These are phyloP conservation scores for Stegostoma tigrinum DNA, from an alignment of 2,113 vertebrate species.

Conservation along the genomic window DNA sequence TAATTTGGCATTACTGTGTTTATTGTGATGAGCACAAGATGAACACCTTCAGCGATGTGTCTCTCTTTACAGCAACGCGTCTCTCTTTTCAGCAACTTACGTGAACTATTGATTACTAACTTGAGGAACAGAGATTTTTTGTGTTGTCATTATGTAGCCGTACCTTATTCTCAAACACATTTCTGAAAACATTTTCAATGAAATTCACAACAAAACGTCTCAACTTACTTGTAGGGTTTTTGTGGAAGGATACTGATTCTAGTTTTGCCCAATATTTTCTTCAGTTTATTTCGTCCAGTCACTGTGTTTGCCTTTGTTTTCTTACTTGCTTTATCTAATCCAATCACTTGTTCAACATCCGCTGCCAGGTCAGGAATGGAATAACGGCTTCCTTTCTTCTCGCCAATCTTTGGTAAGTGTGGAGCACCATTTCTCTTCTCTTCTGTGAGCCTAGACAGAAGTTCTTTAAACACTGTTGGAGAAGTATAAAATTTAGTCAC, in stretches of 20 bases:
- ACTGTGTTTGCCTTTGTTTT: constrained; percentile 91
- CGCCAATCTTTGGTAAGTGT: constrained; percentile 93
- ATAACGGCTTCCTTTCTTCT: constrained; percentile 92
- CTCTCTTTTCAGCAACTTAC: too few relatives aligned
- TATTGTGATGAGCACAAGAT: too few relatives aligned
- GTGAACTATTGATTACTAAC: background rate
- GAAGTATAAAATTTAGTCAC: background rate
- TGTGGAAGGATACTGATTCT: constrained; percentile 96
- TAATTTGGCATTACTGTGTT: too few relatives aligned
- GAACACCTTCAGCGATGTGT: too few relatives aligned
- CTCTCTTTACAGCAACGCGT: too few relatives aligned
- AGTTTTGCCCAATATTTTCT: constrained; percentile 98
- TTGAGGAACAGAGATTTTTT: background rate
- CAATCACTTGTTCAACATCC: constrained; percentile 93
- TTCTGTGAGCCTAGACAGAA: constrained; percentile 80
- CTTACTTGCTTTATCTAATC: constrained; percentile 90
- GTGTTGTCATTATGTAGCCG: background rate
- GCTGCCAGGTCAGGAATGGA: constrained; percentile 95
- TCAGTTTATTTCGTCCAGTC: constrained; percentile 90
- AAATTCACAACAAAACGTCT: background rate
- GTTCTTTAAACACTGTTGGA: constrained; percentile 86
- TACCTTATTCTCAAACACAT: background rate
- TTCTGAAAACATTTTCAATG: background rate
- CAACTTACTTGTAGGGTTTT: constrained; percentile 92
- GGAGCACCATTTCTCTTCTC: constrained; percentile 89